Percentiles rank a stretch among this genome's conserved stretches.
These are phyloP conservation scores for Congeria kusceri DNA, from an alignment of 2,888 invertebrate species.

Conservation along the genomic window DNA sequence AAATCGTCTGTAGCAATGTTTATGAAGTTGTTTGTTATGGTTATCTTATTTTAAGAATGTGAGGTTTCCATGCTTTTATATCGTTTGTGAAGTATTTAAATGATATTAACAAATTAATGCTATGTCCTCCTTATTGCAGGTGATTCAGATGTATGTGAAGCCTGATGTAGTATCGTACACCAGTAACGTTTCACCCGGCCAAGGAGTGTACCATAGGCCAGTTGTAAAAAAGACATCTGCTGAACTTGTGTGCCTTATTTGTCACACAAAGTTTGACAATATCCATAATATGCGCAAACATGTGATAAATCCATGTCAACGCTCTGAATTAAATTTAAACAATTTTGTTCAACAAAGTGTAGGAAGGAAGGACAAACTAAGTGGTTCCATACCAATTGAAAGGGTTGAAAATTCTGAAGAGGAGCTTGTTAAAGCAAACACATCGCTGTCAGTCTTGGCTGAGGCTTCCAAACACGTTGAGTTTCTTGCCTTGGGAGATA, in stretches of 20 bases:
- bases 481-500: constrained; percentile 31
- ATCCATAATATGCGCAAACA: constrained; percentile 76
- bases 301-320: constrained; percentile 75
- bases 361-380: constrained; percentile 22
- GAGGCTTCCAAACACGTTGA: constrained; percentile 65
- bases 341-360: constrained; percentile 17
- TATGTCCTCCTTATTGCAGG: constrained; percentile 33
- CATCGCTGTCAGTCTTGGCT: constrained; percentile 58
- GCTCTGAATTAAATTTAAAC: constrained; percentile 15
- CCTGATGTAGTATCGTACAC: constrained; percentile 56
- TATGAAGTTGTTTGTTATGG: too few species aligned
- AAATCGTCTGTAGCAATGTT: too few species aligned
- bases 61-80: too few species aligned
- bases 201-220: constrained; percentile 54
- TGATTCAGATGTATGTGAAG: constrained; percentile 60
- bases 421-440: constrained; percentile 17
- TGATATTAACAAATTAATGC: too few species aligned
- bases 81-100: too few species aligned
- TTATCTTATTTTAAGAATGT: too few species aligned
- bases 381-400: constrained; percentile 42
- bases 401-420: constrained; percentile 35
- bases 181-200: constrained; percentile 46
- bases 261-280: constrained; percentile 69
- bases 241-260: constrained; percentile 73
- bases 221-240: constrained; percentile 53